Evolutionary conservation across 2,797 vertebrate species (phyloP), one percentile per base, ranked within the genome.

Genomic region (Onychomys arenicola): DNA sequence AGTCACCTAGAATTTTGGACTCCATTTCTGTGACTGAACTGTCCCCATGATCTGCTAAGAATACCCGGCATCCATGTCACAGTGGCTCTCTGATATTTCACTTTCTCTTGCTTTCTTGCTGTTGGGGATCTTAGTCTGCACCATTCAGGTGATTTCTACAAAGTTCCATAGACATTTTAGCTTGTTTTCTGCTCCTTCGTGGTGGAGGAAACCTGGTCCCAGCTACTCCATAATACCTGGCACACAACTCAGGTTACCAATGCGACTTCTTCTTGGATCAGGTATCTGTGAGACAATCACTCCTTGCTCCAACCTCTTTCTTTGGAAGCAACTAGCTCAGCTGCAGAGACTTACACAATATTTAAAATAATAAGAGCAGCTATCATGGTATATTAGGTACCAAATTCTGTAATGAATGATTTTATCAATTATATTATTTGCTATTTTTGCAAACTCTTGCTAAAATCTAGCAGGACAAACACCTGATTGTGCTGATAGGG

Each of bases 401-500:
- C 1, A 63, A 78, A 10, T 77, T 75, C 23, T 78, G 1, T 59
- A n/a, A 73, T 40, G 37, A 52, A 46, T 29, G 40, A 0, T 65
- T 75, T 69, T 34, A 77, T 46, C 25, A 86, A 55, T 91, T 83
- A 40, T 91, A 85, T 76, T 49, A 52, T n/a, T 86, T 73, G 71
- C 37, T 59, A 11, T 89, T 61, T 87, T 67, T 67, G 43, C 43
- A 67, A 94, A 86, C 16, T 55, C 65, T 46, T 52, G 59, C 37
- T 80, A 77, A 89, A 85, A 85, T 59, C 69, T 23, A 37, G 34
- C 40, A 37, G 29, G 16, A 27, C 0, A 4, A 5, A 52, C 8
- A 59, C 6, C 86, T 95, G 67, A 73, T 91, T 93, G 95, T 80
- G 83, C 23, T 59, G 25, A 40, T 65, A 55, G 65, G 65, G 40